Evolutionary conservation across 2,888 invertebrate species (phyloP).

Genomic region (Pimpla rufipes): DNA sequence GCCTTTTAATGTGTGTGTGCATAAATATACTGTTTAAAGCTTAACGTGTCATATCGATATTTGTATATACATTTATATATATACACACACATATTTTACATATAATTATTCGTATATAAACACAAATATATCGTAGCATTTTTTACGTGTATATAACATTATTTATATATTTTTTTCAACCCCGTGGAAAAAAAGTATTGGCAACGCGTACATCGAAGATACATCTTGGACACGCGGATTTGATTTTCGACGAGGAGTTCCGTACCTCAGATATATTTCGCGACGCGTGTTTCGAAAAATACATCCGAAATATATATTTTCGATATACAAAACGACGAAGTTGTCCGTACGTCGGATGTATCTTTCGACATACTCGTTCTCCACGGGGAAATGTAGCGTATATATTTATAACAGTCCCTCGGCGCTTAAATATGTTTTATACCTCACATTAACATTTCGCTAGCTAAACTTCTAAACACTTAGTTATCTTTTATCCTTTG

Average conservation of each 20-base stretch:
- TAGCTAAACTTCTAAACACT: slow-evolving; percentile 46
- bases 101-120: slow-evolving; percentile 58
- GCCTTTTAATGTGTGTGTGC: slow-evolving; percentile 47
- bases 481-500: slow-evolving; percentile 54
- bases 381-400: neutral
- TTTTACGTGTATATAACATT: slow-evolving; percentile 53
- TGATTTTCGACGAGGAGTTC: neutral
- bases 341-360: neutral
- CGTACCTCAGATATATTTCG: neutral
- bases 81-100: slow-evolving; percentile 48
- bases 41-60: slow-evolving; percentile 57
- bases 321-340: slow-evolving; percentile 4
- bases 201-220: slow-evolving; percentile 1
- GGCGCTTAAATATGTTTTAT: slow-evolving; percentile 30
- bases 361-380: neutral
- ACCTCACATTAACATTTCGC: slow-evolving; percentile 44
- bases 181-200: slow-evolving; percentile 15
- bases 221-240: neutral
- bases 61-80: slow-evolving; percentile 8
- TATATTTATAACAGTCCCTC: slow-evolving; percentile 45
- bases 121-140: slow-evolving; percentile 48
- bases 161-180: slow-evolving; percentile 50
- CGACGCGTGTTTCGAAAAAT: neutral
- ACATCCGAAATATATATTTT: slow-evolving; percentile 2
- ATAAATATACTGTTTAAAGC: slow-evolving; percentile 65